A percentile compares a stretch with the other conserved stretches of the same genome.
These are phyloP conservation scores for Mechanitis messenoides DNA, from an alignment of 2,888 invertebrate species.

Conservation along the genomic window DNA sequence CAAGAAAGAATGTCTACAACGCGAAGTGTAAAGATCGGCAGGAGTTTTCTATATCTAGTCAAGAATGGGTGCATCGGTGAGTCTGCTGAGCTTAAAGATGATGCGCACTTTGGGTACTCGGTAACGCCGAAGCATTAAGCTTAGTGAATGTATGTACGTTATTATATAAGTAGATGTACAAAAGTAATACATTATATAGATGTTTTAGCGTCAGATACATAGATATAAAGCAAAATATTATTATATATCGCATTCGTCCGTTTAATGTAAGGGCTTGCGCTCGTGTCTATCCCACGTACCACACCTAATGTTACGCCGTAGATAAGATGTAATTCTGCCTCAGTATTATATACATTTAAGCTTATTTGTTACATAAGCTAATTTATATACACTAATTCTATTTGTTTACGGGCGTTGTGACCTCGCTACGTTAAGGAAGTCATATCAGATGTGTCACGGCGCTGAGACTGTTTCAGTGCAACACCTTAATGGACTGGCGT, in stretches of 20 bases:
- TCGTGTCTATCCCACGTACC: slow-evolving; percentile 75
- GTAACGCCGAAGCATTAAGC: slow-evolving; percentile 61
- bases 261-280: slow-evolving; percentile 76
- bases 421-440: slow-evolving; percentile 66
- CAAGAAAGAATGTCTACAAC: slow-evolving; percentile 28
- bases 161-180: slow-evolving; percentile 77
- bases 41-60: slow-evolving; percentile 52
- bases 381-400: slow-evolving; percentile 74
- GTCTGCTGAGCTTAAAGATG: slow-evolving; percentile 35
- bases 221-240: slow-evolving; percentile 76
- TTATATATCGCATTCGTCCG: slow-evolving; percentile 78
- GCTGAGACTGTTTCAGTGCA: slow-evolving; percentile 47
- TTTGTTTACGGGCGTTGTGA: slow-evolving; percentile 71
- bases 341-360: slow-evolving; percentile 77
- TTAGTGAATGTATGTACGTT: slow-evolving; percentile 75
- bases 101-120: slow-evolving; percentile 65
- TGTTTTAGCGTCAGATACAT: slow-evolving; percentile 77
- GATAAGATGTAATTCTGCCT: slow-evolving; percentile 77
- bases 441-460: slow-evolving; percentile 71
- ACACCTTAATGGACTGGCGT: slow-evolving; percentile 20
- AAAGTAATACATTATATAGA: slow-evolving; percentile 77
- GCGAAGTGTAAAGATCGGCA: slow-evolving; percentile 16
- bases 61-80: slow-evolving; percentile 27
- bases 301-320: slow-evolving; percentile 74
- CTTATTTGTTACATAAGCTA: slow-evolving; percentile 76